These are phyloP conservation scores for Agelas oroides DNA, from an alignment of 37 sponge, comb jelly and placozoan species.

Conservation along the genomic window DNA sequence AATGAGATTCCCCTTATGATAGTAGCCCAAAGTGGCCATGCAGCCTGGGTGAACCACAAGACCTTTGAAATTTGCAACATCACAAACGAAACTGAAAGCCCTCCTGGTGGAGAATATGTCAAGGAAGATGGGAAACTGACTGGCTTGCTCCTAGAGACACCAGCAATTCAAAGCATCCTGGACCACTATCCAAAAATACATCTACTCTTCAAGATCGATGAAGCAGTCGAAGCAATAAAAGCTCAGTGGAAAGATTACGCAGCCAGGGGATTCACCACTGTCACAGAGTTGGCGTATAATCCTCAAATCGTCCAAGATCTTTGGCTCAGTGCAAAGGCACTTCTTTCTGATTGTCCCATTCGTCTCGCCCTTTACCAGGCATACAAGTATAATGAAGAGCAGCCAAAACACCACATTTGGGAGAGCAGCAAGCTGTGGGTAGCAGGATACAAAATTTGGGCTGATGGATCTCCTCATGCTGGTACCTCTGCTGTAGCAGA, in stretches of 20 bases:
- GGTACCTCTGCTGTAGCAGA: constrained; percentile 58
- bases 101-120: constrained; percentile 30
- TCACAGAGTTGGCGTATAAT: constrained; percentile 56
- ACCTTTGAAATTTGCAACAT: constrained; percentile 34
- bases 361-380: not conserved
- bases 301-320: constrained; percentile 10
- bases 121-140: constrained; percentile 43
- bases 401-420: not conserved
- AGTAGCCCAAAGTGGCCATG: constrained; percentile 32
- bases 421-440: constrained; percentile 53
- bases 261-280: constrained; percentile 62
- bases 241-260: constrained; percentile 45
- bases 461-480: constrained; percentile 65
- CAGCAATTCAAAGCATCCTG: not conserved
- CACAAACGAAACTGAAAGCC: not conserved
- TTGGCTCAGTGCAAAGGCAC: not conserved
- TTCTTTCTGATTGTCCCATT: not conserved
- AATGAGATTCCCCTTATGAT: constrained; percentile 39
- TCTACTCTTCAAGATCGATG: not conserved
- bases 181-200: no score
- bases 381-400: no score
- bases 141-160: constrained; percentile 37
- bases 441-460: constrained; percentile 56
- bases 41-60: constrained; percentile 52
- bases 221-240: constrained; percentile 8